Conservation (phyloP, 2,888 invertebrate genomes). For the Smittia aterrima region DNA sequence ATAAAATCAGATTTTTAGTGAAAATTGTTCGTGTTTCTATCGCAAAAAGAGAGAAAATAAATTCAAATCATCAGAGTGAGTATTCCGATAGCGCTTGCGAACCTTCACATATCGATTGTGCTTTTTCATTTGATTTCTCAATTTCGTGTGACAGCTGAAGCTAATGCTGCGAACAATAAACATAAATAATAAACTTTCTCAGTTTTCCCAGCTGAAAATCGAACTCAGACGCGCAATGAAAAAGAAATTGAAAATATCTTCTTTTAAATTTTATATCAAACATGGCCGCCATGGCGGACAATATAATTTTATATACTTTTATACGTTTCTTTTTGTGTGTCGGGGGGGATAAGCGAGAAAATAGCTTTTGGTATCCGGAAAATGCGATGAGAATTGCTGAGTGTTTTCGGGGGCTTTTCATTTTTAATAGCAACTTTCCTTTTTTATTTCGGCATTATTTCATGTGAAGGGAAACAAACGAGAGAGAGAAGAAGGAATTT, state of each 20-base stretch:
- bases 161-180: too few species aligned
- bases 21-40: neutral
- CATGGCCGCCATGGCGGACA: conserved; percentile 38
- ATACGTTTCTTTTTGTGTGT: neutral
- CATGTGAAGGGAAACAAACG: neutral
- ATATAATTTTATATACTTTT: conserved; percentile 32
- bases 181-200: too few species aligned
- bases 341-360: neutral
- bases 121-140: neutral
- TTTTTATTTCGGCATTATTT: neutral
- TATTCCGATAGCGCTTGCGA: neutral
- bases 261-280: conserved; percentile 36
- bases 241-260: conserved; percentile 30
- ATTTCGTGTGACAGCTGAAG: neutral
- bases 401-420: neutral
- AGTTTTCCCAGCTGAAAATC: too few species aligned
- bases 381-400: neutral
- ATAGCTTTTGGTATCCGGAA: neutral
- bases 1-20: neutral
- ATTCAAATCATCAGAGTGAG: neutral
- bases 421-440: neutral
- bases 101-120: neutral
- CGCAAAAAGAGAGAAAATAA: neutral
- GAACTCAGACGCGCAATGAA: neutral
- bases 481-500: neutral